Conservation (phyloP, 2,888 invertebrate genomes). For the Oscheius sp. region DNA sequence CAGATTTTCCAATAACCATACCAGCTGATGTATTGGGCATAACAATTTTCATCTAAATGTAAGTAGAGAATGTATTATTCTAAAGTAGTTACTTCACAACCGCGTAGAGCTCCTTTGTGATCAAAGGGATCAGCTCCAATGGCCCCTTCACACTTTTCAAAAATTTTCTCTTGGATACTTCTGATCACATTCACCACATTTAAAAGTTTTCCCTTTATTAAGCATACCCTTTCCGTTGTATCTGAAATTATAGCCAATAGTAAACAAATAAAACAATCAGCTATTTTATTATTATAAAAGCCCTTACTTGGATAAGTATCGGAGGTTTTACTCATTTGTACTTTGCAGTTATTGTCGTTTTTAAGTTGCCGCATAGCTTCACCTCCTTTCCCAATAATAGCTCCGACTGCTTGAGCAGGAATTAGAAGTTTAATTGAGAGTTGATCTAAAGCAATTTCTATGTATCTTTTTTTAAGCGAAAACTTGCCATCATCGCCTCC, state of each 20-base stretch:
- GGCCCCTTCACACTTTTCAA: slow-evolving; percentile 90
- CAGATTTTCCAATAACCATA: slow-evolving; percentile 96
- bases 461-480: no score
- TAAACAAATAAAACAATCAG: background rate
- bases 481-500: slow-evolving; percentile 43
- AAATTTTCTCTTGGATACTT: slow-evolving; percentile 93
- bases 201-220: slow-evolving; percentile 88
- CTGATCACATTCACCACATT: slow-evolving; percentile 89
- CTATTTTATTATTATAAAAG: slow-evolving; percentile 1
- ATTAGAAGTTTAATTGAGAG: slow-evolving; percentile 69
- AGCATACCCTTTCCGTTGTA: slow-evolving; percentile 90
- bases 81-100: slow-evolving; percentile 32
- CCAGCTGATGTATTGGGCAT: slow-evolving; percentile 96
- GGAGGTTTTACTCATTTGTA: slow-evolving; percentile 99
- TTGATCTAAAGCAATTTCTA: slow-evolving; percentile 33
- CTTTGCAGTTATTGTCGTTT: slow-evolving; percentile 93
- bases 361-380: slow-evolving; percentile 97
- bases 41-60: slow-evolving; percentile 87
- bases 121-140: slow-evolving; percentile 73
- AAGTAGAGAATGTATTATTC: background rate
- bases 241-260: slow-evolving; percentile 48
- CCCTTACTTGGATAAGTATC: slow-evolving; percentile 93
- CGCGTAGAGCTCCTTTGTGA: slow-evolving; percentile 58
- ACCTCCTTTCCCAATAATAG: slow-evolving; percentile 98
- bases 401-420: slow-evolving; percentile 88